Evolutionary conservation across 1,140 invertebrate genomes (phyloP).

Genomic region (Leguminivora glycinivorella): DNA sequence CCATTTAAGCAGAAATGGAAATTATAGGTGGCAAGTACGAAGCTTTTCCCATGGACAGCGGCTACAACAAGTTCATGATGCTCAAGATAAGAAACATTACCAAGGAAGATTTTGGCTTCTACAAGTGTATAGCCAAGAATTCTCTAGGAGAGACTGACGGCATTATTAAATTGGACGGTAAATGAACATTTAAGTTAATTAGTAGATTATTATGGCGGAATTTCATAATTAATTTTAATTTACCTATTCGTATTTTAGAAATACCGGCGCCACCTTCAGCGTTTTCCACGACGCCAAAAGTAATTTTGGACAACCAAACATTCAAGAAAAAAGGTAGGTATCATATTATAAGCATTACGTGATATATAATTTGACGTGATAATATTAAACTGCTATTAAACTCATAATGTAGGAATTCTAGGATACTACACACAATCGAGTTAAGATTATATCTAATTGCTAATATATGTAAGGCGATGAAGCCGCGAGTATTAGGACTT

Average conservation of each 20-base stretch:
- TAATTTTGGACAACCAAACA: conserved; percentile 69
- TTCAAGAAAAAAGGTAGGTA: conserved; percentile 66
- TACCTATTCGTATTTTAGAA: conserved; percentile 51
- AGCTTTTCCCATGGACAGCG: conserved; percentile 78
- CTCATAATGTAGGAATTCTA: too few relatives aligned
- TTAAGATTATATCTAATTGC: too few relatives aligned
- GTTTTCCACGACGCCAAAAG: conserved; percentile 66
- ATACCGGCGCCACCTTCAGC: conserved; percentile 71
- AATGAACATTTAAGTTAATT: conserved; percentile 38
- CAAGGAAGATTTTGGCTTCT: conserved; percentile 80
- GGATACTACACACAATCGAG: too few relatives aligned
- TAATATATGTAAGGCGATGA: too few relatives aligned
- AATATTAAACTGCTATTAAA: too few relatives aligned
- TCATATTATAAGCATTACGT: too few relatives aligned
- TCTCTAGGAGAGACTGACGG: conserved; percentile 80
- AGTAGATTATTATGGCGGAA: background rate
- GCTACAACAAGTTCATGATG: conserved; percentile 81
- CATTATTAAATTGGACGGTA: conserved; percentile 80
- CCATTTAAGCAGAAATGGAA: conserved; percentile 80
- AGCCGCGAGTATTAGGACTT: too few relatives aligned
- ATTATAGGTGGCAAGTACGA: conserved; percentile 81
- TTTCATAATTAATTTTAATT: conserved; percentile 28
- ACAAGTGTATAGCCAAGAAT: conserved; percentile 82
- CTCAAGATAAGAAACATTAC: conserved; percentile 78
- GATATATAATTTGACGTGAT: too few relatives aligned